Evolutionary conservation across 2,113 vertebrate genomes (phyloP).

Genomic region (Columba janthina): DNA sequence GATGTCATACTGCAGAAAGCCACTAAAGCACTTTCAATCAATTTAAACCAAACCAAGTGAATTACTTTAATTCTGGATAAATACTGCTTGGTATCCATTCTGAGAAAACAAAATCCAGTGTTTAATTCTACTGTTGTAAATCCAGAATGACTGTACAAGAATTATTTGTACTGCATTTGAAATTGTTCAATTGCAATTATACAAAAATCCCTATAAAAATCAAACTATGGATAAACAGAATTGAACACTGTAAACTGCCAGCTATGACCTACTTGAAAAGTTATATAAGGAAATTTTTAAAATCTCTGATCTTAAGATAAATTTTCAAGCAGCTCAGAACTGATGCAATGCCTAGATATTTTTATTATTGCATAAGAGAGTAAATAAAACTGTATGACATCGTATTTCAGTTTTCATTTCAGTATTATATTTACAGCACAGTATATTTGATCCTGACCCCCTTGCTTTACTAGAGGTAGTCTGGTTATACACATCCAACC

Average conservation of each 20-base stretch:
- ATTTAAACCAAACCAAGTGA: neutral
- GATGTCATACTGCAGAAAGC: neutral
- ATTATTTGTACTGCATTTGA: neutral
- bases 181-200: neutral
- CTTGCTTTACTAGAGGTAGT: neutral
- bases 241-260: neutral
- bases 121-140: neutral
- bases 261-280: neutral
- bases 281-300: neutral
- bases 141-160: neutral
- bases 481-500: accelerated
- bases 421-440: neutral
- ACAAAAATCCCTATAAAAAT: neutral
- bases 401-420: neutral
- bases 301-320: neutral
- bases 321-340: neutral
- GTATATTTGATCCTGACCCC: neutral
- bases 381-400: neutral
- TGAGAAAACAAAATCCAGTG: neutral
- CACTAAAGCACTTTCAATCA: neutral
- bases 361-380: neutral
- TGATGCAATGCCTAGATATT: neutral
- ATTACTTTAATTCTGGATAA: neutral
- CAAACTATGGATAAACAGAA: neutral
- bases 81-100: neutral